phyloP scores from a whole-genome alignment of 2,888 invertebrate genomes.

The Schizaphis graminum region DNA sequence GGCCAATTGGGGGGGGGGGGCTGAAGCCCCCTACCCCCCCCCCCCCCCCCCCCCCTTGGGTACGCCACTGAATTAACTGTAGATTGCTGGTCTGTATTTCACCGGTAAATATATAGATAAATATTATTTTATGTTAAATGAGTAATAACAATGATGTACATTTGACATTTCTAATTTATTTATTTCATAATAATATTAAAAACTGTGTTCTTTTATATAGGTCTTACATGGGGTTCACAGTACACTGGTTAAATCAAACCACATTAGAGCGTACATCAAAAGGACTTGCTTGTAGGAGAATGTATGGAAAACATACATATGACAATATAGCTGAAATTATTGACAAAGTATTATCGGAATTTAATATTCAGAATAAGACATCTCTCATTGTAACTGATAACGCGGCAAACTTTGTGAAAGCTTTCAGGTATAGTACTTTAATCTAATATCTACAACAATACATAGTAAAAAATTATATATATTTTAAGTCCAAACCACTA shows the following conservation, averaged over 20 bases:
- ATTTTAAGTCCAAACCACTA: background rate
- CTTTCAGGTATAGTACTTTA: background rate
- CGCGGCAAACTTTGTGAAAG: background rate
- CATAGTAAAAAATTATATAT: background rate
- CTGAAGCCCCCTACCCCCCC: no score
- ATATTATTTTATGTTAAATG: background rate
- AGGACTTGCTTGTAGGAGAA: constrained; percentile 12
- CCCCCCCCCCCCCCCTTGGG: no score
- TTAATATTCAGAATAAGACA: constrained; percentile 12
- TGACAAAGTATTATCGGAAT: constrained; percentile 3
- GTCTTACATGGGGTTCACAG: constrained; percentile 12
- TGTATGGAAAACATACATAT: constrained; percentile 1
- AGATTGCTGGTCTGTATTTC: background rate
- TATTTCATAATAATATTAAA: background rate
- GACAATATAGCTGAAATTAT: constrained; percentile 1
- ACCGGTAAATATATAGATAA: background rate
- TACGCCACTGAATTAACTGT: no score
- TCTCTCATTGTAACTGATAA: background rate
- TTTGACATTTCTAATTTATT: constrained; percentile 1
- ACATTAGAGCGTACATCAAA: constrained; percentile 3
- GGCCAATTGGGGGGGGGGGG: no score
- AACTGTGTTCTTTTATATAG: background rate
- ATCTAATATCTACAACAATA: background rate
- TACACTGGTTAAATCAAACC: background rate
- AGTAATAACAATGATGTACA: background rate